Evolutionary conservation across 2,797 vertebrate genomes (phyloP).

Genomic region (Takifugu ocellatus): DNA sequence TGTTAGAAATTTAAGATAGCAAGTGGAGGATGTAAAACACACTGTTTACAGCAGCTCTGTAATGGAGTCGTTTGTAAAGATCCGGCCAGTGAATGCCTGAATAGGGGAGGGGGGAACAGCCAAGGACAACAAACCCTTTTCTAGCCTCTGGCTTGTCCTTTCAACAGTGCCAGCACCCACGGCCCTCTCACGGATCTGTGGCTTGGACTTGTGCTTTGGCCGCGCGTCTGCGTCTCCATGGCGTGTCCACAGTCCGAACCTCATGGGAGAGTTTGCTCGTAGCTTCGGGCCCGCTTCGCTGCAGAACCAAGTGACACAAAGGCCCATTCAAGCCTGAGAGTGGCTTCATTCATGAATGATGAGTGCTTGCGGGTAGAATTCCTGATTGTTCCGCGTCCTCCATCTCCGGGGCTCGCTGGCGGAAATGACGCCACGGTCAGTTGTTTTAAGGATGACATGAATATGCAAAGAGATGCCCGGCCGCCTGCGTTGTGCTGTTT

Average conservation of each 20-base stretch:
- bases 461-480: constrained; percentile 58
- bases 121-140: constrained; percentile 51
- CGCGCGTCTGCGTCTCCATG: constrained; percentile 61
- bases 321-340: constrained; percentile 73
- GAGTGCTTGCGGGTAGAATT: constrained; percentile 75
- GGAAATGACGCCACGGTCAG: constrained; percentile 62
- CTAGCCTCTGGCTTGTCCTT: constrained; percentile 23
- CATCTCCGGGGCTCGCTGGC: constrained; percentile 68
- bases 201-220: constrained; percentile 58
- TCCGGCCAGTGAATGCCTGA: constrained; percentile 28
- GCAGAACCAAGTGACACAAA: constrained; percentile 69
- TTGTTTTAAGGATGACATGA: constrained; percentile 64
- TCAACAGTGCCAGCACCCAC: constrained; percentile 19
- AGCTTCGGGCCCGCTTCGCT: constrained; percentile 63
- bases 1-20: constrained; percentile 3
- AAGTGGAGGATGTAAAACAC: constrained; percentile 15
- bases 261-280: constrained; percentile 75
- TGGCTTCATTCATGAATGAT: constrained; percentile 74
- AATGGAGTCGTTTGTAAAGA: constrained; percentile 25
- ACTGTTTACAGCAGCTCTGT: constrained; percentile 15
- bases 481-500: constrained; percentile 46
- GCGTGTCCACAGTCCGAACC: constrained; percentile 66
- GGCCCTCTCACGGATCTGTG: constrained; percentile 26
- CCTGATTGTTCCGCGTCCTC: constrained; percentile 74
- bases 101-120: constrained; percentile 16